Percentiles rank a stretch among this genome's conserved stretches.
Evolutionary conservation across 2,888 invertebrate species (phyloP).

Genomic region (Conomelus anceps): DNA sequence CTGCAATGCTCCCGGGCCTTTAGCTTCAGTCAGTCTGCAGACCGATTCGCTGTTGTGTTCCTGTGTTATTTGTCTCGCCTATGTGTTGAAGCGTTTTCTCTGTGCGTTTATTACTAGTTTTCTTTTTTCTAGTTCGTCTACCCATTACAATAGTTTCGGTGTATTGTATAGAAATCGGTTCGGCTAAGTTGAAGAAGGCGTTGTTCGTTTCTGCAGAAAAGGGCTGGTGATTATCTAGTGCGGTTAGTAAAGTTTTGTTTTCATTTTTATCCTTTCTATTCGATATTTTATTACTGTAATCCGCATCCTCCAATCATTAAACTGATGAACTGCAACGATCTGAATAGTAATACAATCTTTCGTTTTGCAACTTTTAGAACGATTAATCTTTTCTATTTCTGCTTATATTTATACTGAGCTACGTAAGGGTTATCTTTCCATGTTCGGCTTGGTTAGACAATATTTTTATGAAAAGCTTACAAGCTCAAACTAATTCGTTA

Average conservation of each 20-base stretch:
- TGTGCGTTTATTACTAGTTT: not conserved
- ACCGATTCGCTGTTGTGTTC: not conserved
- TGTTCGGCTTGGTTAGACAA: too few species aligned
- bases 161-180: not conserved
- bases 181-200: not conserved
- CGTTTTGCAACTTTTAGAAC: too few species aligned
- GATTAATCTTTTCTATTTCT: too few species aligned
- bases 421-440: too few species aligned
- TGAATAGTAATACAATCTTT: too few species aligned
- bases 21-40: constrained; percentile 13
- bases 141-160: not conserved
- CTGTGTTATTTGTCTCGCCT: constrained; percentile 8
- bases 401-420: too few species aligned
- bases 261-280: not conserved
- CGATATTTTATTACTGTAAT: not conserved
- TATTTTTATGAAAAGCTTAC: too few species aligned
- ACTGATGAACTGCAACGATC: too few species aligned
- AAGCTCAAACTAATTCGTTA: too few species aligned
- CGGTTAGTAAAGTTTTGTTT: not conserved
- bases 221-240: not conserved
- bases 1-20: constrained; percentile 21
- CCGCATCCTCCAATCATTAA: too few species aligned
- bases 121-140: not conserved
- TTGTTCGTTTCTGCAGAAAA: not conserved
- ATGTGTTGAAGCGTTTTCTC: not conserved